phyloP scores from a whole-genome alignment of 2,113 vertebrate species.

The Platanista minor region DNA sequence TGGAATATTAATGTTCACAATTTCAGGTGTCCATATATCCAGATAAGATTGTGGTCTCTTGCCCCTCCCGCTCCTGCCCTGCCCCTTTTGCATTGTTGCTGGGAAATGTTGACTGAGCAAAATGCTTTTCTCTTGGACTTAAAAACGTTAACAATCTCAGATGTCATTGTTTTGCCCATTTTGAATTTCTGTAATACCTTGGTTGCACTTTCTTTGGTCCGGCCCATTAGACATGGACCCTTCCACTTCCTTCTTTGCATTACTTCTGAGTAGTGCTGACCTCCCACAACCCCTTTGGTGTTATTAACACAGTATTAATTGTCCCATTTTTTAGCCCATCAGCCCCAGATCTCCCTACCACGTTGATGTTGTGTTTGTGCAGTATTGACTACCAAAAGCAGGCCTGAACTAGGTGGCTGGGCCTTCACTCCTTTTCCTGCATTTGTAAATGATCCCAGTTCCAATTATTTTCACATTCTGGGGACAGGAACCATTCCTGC shows the following conservation, averaged over 20 bases:
- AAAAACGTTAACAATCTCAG: background rate
- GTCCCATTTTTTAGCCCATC: background rate
- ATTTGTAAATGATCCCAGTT: constrained; percentile 26
- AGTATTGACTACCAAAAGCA: constrained; percentile 41
- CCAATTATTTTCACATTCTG: background rate
- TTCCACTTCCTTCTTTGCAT: background rate
- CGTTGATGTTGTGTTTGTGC: constrained; percentile 42
- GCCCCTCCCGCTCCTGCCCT: background rate
- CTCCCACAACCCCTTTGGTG: background rate
- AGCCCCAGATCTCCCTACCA: background rate
- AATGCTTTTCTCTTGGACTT: constrained; percentile 9
- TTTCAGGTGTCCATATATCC: background rate
- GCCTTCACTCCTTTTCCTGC: background rate
- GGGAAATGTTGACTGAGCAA: background rate
- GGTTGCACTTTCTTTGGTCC: background rate
- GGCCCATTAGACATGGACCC: background rate
- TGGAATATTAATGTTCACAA: background rate
- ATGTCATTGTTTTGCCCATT: constrained; percentile 14
- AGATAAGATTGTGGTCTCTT: background rate
- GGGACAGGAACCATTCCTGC: background rate
- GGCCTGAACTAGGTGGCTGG: constrained; percentile 37
- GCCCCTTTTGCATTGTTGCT: background rate
- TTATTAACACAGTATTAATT: background rate
- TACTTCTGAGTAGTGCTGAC: constrained; percentile 1
- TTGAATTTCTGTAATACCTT: background rate